A percentile compares a stretch with the other conserved stretches of the same genome.
These are phyloP conservation scores for Atopsyche davidsoni DNA, from an alignment of 1,140 invertebrate species.

Conservation along the genomic window DNA sequence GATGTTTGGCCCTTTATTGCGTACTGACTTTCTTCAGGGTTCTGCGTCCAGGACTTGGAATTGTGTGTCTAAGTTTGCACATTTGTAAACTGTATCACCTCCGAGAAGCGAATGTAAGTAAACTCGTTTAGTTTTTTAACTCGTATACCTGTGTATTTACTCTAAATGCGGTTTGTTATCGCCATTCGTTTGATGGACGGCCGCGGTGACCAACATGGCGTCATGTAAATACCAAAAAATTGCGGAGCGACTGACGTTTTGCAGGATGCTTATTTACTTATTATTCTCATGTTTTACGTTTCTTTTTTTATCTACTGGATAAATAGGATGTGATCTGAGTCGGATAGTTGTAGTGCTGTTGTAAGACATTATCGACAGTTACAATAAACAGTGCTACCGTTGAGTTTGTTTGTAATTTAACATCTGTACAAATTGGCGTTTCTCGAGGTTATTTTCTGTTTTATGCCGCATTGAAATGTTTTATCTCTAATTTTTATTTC, in stretches of 20 bases:
- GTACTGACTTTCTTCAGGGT: conserved; percentile 53
- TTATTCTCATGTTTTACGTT: no score
- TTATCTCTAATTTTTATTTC: no score
- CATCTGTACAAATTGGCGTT: no score
- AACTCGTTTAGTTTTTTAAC: conserved; percentile 24
- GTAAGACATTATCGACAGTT: no score
- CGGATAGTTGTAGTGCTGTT: no score
- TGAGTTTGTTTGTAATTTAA: no score
- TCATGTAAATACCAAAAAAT: conserved; percentile 31
- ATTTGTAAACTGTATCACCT: conserved; percentile 52
- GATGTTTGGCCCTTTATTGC: conserved; percentile 56
- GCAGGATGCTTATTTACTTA: no score
- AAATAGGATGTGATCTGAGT: no score
- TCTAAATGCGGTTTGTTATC: conserved; percentile 1
- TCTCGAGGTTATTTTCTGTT: no score
- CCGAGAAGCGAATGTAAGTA: conserved; percentile 51
- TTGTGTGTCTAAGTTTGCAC: conserved; percentile 51
- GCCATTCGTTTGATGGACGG: conserved; percentile 24
- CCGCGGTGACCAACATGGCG: conserved; percentile 48
- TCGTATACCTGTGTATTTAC: conserved; percentile 6
- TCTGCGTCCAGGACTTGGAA: conserved; percentile 57
- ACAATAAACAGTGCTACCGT: no score
- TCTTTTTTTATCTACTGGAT: no score
- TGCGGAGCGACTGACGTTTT: conserved; percentile 1
- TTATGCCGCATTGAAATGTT: no score